Conservation (phyloP, 2,797 vertebrate genomes). For the Chelon labrosus region DNA sequence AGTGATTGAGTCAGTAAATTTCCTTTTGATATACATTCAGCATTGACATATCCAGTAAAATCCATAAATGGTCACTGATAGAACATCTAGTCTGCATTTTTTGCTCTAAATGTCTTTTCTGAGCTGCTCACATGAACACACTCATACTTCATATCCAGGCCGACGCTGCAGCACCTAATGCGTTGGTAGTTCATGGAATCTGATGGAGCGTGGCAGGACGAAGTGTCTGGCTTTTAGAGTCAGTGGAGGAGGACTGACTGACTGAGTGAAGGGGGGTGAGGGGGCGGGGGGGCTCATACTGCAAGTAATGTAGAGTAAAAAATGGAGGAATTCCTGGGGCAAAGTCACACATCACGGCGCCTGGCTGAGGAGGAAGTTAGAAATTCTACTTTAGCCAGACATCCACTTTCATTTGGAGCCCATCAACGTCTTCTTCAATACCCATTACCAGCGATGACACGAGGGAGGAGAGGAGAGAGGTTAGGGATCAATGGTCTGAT, state of each 20-base stretch:
- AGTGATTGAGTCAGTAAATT: no score
- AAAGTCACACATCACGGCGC: conserved; percentile 20
- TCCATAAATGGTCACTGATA: no score
- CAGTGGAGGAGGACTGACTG: neutral
- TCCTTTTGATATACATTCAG: no score
- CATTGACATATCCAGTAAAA: no score
- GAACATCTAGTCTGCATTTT: no score
- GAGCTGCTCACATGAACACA: neutral
- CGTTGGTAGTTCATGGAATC: conserved; percentile 31
- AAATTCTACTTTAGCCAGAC: conserved; percentile 48
- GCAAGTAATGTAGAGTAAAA: neutral
- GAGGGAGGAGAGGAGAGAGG: conserved; percentile 4
- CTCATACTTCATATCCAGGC: neutral
- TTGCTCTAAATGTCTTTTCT: no score
- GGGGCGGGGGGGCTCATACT: neutral
- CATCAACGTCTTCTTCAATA: conserved; percentile 46
- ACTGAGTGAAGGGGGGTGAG: neutral
- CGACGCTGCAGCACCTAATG: neutral
- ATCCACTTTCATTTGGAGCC: conserved; percentile 52
- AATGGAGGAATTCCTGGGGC: conserved; percentile 17
- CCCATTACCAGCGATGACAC: conserved; percentile 23
- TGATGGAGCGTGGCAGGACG: neutral
- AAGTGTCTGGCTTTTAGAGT: conserved; percentile 16
- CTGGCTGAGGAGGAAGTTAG: conserved; percentile 3
- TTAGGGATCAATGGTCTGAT: conserved; percentile 40